phyloP scores from a whole-genome alignment of 2,797 vertebrate genomes.

The Spondyliosoma cantharus region DNA sequence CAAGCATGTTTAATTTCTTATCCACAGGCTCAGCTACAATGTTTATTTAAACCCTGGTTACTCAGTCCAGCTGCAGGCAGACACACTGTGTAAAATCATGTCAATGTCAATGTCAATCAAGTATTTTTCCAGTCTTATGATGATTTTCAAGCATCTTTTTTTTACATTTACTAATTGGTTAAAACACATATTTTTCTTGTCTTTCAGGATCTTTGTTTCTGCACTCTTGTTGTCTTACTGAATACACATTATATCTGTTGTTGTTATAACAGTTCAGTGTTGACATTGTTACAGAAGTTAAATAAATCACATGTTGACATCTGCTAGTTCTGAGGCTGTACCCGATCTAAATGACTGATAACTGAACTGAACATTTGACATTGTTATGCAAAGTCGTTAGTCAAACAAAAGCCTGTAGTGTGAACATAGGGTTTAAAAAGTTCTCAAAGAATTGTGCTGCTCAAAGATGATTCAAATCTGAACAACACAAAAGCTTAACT shows the following conservation, averaged over 20 bases:
- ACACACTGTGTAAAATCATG: background rate
- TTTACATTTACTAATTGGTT: background rate
- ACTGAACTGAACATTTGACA: background rate
- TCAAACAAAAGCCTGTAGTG: background rate
- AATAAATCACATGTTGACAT: constrained; percentile 1
- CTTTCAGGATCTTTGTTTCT: background rate
- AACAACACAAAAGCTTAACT: background rate
- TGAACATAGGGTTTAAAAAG: background rate
- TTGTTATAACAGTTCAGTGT: constrained; percentile 23
- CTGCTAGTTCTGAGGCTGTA: background rate
- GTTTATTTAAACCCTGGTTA: constrained; percentile 50
- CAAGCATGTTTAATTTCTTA: constrained; percentile 23
- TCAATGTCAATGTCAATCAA: too few species aligned
- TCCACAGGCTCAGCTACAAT: constrained; percentile 25
- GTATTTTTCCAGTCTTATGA: constrained; percentile 28
- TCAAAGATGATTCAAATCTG: background rate
- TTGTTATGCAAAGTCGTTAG: constrained; percentile 1
- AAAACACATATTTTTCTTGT: background rate
- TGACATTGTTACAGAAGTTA: constrained; percentile 18
- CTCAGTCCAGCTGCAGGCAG: constrained; percentile 19
- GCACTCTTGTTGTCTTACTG: constrained; percentile 28
- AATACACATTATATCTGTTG: constrained; percentile 12
- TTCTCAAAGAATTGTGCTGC: background rate
- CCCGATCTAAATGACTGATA: background rate
- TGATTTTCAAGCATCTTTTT: background rate